phyloP scores from a whole-genome alignment of 2,113 vertebrate genomes.

The Nerophis ophidion region DNA sequence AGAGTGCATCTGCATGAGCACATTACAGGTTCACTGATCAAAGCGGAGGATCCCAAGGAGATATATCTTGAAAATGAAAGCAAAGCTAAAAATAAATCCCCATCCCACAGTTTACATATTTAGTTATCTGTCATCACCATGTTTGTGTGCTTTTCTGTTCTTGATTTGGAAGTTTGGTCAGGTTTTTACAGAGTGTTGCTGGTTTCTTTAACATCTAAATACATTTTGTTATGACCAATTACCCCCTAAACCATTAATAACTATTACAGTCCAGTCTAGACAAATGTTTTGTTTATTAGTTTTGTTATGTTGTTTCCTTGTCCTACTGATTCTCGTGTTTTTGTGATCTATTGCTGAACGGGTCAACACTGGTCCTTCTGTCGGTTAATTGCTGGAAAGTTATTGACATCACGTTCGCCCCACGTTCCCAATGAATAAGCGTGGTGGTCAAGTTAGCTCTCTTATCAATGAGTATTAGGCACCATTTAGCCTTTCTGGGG shows the following conservation, averaged over 20 bases:
- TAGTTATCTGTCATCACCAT: slow-evolving; percentile 52
- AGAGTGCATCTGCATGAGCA: slow-evolving; percentile 44
- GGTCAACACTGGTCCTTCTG: too few relatives aligned
- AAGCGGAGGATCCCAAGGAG: slow-evolving; percentile 44
- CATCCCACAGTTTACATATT: slow-evolving; percentile 56
- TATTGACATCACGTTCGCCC: too few relatives aligned
- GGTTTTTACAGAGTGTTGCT: slow-evolving; percentile 24
- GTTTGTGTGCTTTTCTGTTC: slow-evolving; percentile 44
- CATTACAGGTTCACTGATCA: slow-evolving; percentile 62
- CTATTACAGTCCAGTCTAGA: too few relatives aligned
- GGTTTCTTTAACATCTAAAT: slow-evolving; percentile 26
- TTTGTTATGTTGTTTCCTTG: too few relatives aligned
- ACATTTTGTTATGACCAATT: slow-evolving; percentile 19
- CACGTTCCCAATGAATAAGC: too few relatives aligned
- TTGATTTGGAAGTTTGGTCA: slow-evolving; percentile 14
- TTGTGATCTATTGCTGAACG: too few relatives aligned
- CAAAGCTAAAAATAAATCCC: slow-evolving; percentile 42
- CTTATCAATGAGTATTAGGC: too few relatives aligned
- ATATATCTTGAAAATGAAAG: slow-evolving; percentile 50
- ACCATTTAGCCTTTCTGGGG: too few relatives aligned
- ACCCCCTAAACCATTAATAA: slow-evolving; percentile 5
- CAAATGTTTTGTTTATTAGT: too few relatives aligned
- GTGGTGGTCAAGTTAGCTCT: too few relatives aligned
- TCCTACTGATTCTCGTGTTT: too few relatives aligned
- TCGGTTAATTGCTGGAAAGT: too few relatives aligned